Base-by-base conservation (phyloP, 2,113 vertebrate genomes). In the Ovis canadensis region DNA sequence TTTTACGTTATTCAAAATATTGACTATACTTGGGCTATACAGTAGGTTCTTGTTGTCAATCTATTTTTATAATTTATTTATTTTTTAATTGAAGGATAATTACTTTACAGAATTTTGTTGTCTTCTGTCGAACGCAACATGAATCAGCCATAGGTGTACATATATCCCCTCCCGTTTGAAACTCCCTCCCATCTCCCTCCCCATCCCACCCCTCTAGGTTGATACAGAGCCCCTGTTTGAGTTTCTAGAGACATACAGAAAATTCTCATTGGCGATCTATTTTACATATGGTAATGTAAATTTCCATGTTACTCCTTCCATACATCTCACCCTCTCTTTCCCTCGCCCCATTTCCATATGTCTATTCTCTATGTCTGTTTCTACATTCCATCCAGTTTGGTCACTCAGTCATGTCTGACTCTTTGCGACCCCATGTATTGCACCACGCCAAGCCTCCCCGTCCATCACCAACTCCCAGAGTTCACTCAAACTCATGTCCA, bases 331-430 rank as follows among this genome's bases (percentile, higher is more conserved):
- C 62, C 62, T 19, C 62, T 67, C 16, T 4, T 67, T 17, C 62
- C 33, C 62, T 67, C 62, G 19, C 33, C 33, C 62, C 33, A 67
- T 67, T 4, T 67, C 62, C 7, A n/a, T 19, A n/a, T 15, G 62
- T n/a, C 16, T n/a, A 9, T 67, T 67, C 62, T 67, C 1, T 67
- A n/a, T 67, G 7, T 17, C 62, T 19, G 33, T n/a, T n/a, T 67
- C 57, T 27, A 4, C 57, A 59, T 29, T 71, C 27, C 31, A 1
- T 14, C 14, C 12, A 62, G 27, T 14, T 62, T 29, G 14, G 13
- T 7, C 5, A 0, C 5, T 62, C 27, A 62, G 5, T 13, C 2
- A 0, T 62, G 29, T 62, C 27, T 6, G 5, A 31, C 13, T 62
- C 59, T 13, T 60, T 62, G 29, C 1, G 2, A 14, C 59, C 27